Evolutionary conservation across 2,113 vertebrate species (phyloP), one percentile per base, ranked within the genome.

Genomic region (Silurus glanis): DNA sequence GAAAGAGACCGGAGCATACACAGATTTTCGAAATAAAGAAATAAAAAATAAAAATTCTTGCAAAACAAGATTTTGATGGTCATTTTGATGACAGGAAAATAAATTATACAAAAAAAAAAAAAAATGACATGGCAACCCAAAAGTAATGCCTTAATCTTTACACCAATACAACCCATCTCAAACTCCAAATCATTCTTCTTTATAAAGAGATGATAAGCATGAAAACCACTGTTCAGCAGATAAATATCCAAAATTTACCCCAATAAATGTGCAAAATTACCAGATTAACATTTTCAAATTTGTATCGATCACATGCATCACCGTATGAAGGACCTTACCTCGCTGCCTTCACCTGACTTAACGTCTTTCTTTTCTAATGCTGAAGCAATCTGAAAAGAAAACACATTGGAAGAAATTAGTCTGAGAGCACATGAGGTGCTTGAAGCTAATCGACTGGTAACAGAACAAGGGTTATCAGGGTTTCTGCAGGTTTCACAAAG

Each of bases 351-450:
- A 16, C 88, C 86, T 23, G 91, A 55, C 9, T 89, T 88, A 45
- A 88, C 90, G 76, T 94, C 94, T 12, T 92, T 93, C 86, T 92
- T 94, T 88, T 94, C 95, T 85, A 98, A 92, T 56, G 96, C 91
- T 66, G 94, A 95, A 51, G 95, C 92, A 92, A 98, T 96, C 98
- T 99, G 91, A 28, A 88, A 90, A 78, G 21, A 37, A 37, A 37
- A 84, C 25, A 85, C 28, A 80, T 21, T 5, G 3, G 25, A 53
- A 69, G 12, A 19, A 16, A 79, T 28, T 19, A 69, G 7, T 61
- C 49, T 53, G 10, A 71, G 12, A 76, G 53, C 14, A 28, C 7
- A 78, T 49, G 19, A 37, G 45, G 5, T 21, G 21, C 12, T 80
- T 37, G 14, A 13, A 72, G 53, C 9, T 72, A 49, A 66, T 51